Evolutionary conservation across 2,113 vertebrate genomes (phyloP).

Genomic region (Puffinus mauretanicus): DNA sequence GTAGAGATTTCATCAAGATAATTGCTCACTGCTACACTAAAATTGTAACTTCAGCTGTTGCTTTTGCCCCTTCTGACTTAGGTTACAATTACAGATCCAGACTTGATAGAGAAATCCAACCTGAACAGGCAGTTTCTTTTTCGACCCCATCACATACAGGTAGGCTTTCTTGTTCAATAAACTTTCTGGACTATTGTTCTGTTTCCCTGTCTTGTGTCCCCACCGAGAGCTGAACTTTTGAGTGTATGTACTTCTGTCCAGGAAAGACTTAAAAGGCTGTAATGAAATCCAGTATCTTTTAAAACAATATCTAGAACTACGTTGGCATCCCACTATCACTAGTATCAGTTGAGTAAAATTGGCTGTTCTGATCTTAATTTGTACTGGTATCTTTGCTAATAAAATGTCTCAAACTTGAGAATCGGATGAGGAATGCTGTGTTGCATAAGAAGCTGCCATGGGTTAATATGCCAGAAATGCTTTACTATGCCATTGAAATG

Average conservation of each 20-base stretch:
- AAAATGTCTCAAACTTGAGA: background rate
- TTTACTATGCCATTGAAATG: background rate
- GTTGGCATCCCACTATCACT: background rate
- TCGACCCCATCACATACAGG: slow-evolving; percentile 96
- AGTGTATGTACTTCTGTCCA: background rate
- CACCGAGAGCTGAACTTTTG: background rate
- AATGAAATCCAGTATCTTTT: background rate
- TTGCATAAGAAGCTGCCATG: background rate
- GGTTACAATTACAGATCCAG: slow-evolving; percentile 95
- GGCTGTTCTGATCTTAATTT: background rate
- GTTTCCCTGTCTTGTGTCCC: background rate
- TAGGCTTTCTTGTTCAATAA: slow-evolving; percentile 46
- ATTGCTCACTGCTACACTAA: background rate
- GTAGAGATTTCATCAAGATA: background rate
- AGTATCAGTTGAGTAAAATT: background rate
- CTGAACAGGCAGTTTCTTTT: slow-evolving; percentile 98
- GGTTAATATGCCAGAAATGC: background rate
- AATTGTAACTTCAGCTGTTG: slow-evolving; percentile 22
- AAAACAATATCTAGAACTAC: background rate
- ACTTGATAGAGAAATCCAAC: slow-evolving; percentile 99
- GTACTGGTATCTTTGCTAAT: background rate
- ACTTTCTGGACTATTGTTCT: background rate
- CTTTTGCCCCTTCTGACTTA: slow-evolving; percentile 66
- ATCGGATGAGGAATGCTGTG: background rate
- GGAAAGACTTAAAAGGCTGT: background rate